Base-by-base conservation (phyloP, 2,888 invertebrate species). In the Odontomyia ornata region DNA sequence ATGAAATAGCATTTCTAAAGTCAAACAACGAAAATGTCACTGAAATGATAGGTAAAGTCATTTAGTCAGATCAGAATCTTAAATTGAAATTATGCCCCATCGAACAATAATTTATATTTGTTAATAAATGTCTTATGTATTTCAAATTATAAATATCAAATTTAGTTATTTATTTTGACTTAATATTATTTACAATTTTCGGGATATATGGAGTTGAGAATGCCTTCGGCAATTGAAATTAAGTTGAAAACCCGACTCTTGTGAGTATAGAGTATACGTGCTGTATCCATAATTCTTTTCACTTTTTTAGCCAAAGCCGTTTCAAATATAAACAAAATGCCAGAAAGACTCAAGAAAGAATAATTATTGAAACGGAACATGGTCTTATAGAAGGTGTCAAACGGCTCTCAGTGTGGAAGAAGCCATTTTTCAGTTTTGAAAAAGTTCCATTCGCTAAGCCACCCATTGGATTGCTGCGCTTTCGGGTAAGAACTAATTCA, bases 371-470 rank as follows among this genome's bases (percentile, higher is more conserved):
- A 56, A 86, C 86, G 0, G 79, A 80, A 18, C 81, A 84, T 76
- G 86, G 86, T 18, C 77, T 79, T 0, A 83, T 86, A 23, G 83
- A 83, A 15, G 86, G 86, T 2, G 83, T 83, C 11, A 85, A 86
- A 76, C 81, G 86, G 13, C 81, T 82, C 28, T 82, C 86, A 0
- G 82, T 85, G n/a, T 86, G 85, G 83, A 84, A 84, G 30, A 82
- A 81, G 77, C 78, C 81, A 13, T 86, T 85, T 73, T 83, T 80
- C 30, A 85, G 85, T 76, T 86, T 86, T 77, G 86, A 86, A 80
- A 83, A 82, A 62, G 83, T 86, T 15, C 86, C 86, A 0, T 86
- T 83, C 77, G 86, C 85, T 27, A 83, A 85, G 80, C 86, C 86
- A 1, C 86, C 86, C 1, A 11, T 86, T 60, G 84, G 83, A 0